A percentile compares a stretch with the other conserved stretches of the same genome.
phyloP scores from a whole-genome alignment of 2,888 invertebrate species.

The Sicus ferrugineus region DNA sequence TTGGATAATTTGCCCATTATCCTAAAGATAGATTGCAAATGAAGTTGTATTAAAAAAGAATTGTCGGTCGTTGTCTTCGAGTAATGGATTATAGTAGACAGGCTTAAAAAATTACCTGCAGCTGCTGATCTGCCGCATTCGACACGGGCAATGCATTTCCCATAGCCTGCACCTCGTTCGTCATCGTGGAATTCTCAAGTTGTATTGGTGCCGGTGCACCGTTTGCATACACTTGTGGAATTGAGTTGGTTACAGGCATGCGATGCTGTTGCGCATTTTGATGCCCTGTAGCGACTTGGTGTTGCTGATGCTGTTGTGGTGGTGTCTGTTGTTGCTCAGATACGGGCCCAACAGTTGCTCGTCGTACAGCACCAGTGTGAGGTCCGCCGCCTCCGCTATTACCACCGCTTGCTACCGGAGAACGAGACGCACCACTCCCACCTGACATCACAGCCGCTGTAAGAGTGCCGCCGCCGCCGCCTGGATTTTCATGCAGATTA shows the following conservation, averaged over 20 bases:
- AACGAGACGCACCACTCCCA: conserved; percentile 43
- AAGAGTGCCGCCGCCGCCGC: conserved; percentile 30
- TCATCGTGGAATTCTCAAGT: conserved; percentile 40
- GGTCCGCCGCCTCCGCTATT: no score
- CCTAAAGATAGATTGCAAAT: background rate
- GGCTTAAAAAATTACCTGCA: conserved; percentile 47
- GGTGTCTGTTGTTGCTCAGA: conserved; percentile 60
- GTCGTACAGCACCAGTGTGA: conserved; percentile 48
- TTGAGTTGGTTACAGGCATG: conserved; percentile 51
- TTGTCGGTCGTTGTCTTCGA: background rate
- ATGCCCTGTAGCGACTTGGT: conserved; percentile 42
- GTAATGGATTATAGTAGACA: no score
- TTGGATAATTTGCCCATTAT: no score
- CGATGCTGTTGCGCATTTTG: conserved; percentile 61
- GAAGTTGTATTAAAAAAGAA: background rate
- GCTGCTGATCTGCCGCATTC: conserved; percentile 62
- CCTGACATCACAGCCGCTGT: conserved; percentile 31
- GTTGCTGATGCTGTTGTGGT: conserved; percentile 55
- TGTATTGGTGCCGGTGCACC: conserved; percentile 41
- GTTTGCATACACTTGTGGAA: conserved; percentile 50
- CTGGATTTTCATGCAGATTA: conserved; percentile 43
- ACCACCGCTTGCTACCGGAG: conserved; percentile 49
- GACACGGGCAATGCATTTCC: conserved; percentile 61
- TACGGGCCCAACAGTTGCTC: conserved; percentile 50
- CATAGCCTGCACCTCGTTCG: conserved; percentile 37